Conservation (phyloP, 2,888 invertebrate genomes). For the Catocala sponsa region DNA sequence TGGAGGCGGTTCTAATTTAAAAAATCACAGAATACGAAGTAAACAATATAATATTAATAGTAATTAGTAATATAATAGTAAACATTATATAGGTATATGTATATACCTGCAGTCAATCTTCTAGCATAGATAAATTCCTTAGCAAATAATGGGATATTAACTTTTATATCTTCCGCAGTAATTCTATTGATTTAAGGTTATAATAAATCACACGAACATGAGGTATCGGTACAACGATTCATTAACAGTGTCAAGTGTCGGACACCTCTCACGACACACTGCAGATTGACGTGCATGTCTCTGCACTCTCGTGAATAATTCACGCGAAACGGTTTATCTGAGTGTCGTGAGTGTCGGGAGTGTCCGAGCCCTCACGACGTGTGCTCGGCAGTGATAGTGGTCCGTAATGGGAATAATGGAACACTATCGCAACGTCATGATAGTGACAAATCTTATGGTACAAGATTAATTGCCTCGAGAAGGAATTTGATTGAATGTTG, state of each 20-base stretch:
- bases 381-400: slow-evolving; percentile 31
- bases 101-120: too few relatives aligned
- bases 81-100: too few relatives aligned
- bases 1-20: too few relatives aligned
- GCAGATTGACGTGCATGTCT: slow-evolving; percentile 55
- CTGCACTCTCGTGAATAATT: slow-evolving; percentile 58
- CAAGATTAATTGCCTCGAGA: slow-evolving; percentile 42
- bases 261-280: slow-evolving; percentile 40
- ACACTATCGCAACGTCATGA: slow-evolving; percentile 39
- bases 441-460: slow-evolving; percentile 41
- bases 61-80: too few relatives aligned
- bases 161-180: too few relatives aligned
- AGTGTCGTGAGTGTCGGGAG: slow-evolving; percentile 37
- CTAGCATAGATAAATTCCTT: too few relatives aligned
- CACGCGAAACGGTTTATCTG: slow-evolving; percentile 53
- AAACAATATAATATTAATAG: too few relatives aligned
- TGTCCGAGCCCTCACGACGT: slow-evolving; percentile 27
- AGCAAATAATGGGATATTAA: too few relatives aligned
- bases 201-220: slow-evolving; percentile 19
- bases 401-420: slow-evolving; percentile 48
- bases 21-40: too few relatives aligned
- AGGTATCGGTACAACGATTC: slow-evolving; percentile 34
- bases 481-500: slow-evolving; percentile 33
- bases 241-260: slow-evolving; percentile 53
- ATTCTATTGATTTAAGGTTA: neutral